Evolutionary conservation across 2,797 vertebrate species (phyloP), one percentile per base, ranked within the genome.

Genomic region (Knipowitschia caucasica): DNA sequence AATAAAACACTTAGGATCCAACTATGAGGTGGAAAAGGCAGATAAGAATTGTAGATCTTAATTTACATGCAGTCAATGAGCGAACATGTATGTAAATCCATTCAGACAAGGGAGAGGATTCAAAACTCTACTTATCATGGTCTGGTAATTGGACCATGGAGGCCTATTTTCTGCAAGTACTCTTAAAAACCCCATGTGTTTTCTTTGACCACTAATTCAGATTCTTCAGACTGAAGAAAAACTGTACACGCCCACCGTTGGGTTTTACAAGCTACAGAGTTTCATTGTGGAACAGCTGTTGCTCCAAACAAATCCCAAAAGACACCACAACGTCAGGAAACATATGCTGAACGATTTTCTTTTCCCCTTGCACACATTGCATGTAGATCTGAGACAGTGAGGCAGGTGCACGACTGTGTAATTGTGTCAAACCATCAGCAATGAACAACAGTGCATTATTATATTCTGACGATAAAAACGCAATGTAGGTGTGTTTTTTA

Each of bases 261-360:
- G n/a, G n/a, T 10, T n/a, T 18, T 27, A 10, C 27, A 46, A 29
- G 2, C 43, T 4, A 12, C 25, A 3, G 8, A 2, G 21, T 24
- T 42, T 43, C 26, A 5, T 46, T 5, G 8, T 29, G 2, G 43
- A 46, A 20, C 43, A 46, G 25, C 43, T 46, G 43, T 12, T 46
- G 25, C 9, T 46, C 26, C 25, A 9, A 46, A 46, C 7, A 8
- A 46, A 26, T 46, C 43, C 43, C 43, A 46, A 29, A 46, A 46
- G 43, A 20, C n/a, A 1, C 3, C 26, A 4, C 26, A 2, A 46
- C 29, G 27, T n/a, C 43, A 27, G 43, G 15, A 27, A 46, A 46
- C 43, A 46, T 46, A 46, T 46, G 43, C 6, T 20, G 2, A n/a
- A n/a, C n/a, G n/a, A n/a, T n/a, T 18, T 4, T 29, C 29, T 26